phyloP scores from a whole-genome alignment of 1,140 invertebrate genomes.

The Hylaeus anthracinus region DNA sequence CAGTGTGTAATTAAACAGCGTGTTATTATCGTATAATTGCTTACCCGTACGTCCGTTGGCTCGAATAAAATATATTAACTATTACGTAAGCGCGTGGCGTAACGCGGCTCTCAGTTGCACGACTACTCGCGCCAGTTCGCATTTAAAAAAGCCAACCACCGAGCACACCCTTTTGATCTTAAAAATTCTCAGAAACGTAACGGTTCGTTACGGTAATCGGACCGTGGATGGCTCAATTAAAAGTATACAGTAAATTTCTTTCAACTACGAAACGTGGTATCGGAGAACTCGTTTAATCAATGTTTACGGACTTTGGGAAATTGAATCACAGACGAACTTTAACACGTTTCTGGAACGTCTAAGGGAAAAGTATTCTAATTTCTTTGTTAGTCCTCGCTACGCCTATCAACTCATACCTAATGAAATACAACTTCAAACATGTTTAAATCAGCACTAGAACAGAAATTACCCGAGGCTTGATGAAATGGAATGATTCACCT shows the following conservation, averaged over 20 bases:
- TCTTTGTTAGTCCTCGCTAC: too few relatives aligned
- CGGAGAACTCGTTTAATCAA: not conserved
- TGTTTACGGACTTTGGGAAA: too few relatives aligned
- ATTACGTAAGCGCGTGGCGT: conserved; percentile 14
- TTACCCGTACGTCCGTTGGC: not conserved
- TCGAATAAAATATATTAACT: conserved; percentile 28
- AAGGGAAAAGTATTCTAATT: too few relatives aligned
- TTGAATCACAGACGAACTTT: too few relatives aligned
- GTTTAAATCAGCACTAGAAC: too few relatives aligned
- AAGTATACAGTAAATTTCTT: too few relatives aligned
- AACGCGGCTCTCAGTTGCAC: not conserved
- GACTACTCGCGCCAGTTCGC: not conserved
- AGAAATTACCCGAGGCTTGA: too few relatives aligned
- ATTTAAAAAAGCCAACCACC: not conserved
- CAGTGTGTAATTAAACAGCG: not conserved
- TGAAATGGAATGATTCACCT: too few relatives aligned
- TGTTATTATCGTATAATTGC: conserved; percentile 22
- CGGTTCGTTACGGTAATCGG: not conserved
- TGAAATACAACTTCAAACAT: too few relatives aligned
- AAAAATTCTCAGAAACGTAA: not conserved
- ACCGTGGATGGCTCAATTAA: not conserved
- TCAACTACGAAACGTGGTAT: not conserved
- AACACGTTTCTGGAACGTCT: too few relatives aligned
- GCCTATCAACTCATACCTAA: too few relatives aligned
- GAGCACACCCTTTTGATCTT: not conserved